phyloP scores from a whole-genome alignment of 2,113 vertebrate genomes.

The Trematomus loennbergii region DNA sequence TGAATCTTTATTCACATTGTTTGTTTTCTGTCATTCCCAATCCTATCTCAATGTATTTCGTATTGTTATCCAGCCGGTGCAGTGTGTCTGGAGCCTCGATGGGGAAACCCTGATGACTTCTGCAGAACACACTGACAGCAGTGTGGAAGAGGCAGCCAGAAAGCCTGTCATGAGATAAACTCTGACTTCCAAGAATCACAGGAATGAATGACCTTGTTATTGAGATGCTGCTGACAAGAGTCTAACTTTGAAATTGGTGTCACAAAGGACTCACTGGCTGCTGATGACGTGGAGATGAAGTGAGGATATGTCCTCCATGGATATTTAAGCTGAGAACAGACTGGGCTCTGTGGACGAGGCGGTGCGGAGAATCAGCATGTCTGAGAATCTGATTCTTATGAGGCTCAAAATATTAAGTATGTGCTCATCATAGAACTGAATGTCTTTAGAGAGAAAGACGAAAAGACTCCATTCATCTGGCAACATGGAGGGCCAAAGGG shows the following conservation, averaged over 20 bases:
- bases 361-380: neutral
- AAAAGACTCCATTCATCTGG: neutral
- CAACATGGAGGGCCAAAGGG: neutral
- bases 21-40: neutral
- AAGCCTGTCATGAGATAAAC: neutral
- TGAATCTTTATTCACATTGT: neutral
- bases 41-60: neutral
- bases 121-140: conserved; percentile 27
- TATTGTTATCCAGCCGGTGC: neutral
- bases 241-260: neutral
- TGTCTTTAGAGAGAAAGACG: neutral
- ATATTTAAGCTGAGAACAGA: conserved; percentile 18
- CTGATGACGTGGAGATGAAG: neutral
- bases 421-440: neutral
- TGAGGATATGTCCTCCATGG: neutral
- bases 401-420: neutral
- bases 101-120: neutral
- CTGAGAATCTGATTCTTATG: neutral
- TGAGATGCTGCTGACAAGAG: neutral
- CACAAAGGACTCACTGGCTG: neutral
- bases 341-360: conserved; percentile 1
- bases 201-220: neutral
- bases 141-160: neutral
- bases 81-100: neutral
- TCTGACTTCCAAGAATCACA: neutral